Evolutionary conservation across 2,888 invertebrate species (phyloP).

Genomic region (Tuta absoluta): DNA sequence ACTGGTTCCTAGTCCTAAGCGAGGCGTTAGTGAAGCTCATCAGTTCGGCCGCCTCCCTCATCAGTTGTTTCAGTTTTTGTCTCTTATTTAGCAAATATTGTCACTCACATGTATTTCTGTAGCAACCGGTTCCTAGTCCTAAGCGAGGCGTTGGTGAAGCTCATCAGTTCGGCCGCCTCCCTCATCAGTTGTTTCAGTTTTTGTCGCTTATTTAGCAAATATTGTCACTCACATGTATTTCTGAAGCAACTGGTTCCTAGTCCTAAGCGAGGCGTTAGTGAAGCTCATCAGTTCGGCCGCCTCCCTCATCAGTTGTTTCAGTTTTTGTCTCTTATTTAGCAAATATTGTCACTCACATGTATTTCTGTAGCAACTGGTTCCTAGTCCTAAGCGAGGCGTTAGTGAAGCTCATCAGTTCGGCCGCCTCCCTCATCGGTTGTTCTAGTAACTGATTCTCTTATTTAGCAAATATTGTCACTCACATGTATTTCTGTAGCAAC

Average conservation of each 20-base stretch:
- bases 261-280: constrained; percentile 87
- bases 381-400: constrained; percentile 86
- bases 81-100: too few species aligned
- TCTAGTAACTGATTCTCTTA: constrained; percentile 88
- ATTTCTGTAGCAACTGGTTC: constrained; percentile 87
- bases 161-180: constrained; percentile 88
- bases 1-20: constrained; percentile 84
- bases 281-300: constrained; percentile 88
- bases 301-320: constrained; percentile 89
- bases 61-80: constrained; percentile 88
- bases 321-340: constrained; percentile 87
- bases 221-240: constrained; percentile 85
- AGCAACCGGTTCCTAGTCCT: constrained; percentile 85
- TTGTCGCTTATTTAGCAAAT: too few species aligned
- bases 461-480: too few species aligned
- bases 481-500: constrained; percentile 86
- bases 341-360: too few species aligned
- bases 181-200: constrained; percentile 89
- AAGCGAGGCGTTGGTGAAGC: constrained; percentile 88
- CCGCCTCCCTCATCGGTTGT: constrained; percentile 89
- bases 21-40: constrained; percentile 90
- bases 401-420: constrained; percentile 88
- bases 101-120: constrained; percentile 86
- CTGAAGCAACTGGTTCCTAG: constrained; percentile 87
- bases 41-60: constrained; percentile 88